Base-by-base conservation (phyloP, 1,140 invertebrate genomes). In the Onthophagus taurus region DNA sequence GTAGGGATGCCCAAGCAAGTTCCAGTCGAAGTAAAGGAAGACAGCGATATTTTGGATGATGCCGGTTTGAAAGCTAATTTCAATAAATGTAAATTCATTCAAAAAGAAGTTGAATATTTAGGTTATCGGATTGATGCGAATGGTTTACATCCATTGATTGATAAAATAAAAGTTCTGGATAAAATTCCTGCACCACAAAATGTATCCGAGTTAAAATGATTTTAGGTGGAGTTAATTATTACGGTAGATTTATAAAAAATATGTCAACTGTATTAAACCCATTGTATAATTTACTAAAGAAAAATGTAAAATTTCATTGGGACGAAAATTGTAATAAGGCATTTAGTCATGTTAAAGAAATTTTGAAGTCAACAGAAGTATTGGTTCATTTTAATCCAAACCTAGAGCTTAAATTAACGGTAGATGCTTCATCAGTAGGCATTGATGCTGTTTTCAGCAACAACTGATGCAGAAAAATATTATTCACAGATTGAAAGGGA, bases 81-180 rank as follows among this genome's bases (percentile, higher is more conserved):
- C 30, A n/a, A 36, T 9, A 59, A 60, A 35, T 60, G 52, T 47
- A 26, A 26, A 14, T 55, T 60, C 47, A 55, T 59, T 33, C 37
- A 48, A 12, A 16, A 38, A 11, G 37, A 51, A 26, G 39, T 59
- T 7, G 44, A 44, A n/a, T 59, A 55, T 43, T 53, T 67, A 29
- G 66, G 65, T 14, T 50, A 60, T 42, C 36, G 48, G 2, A 55
- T 68, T 23, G 24, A 38, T 24, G 1, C 19, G 3, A 21, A 38
- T 9, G 18, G 36, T 23, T 20, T 38, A 12, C 17, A 19, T 16
- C n/a, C n/a, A n/a, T n/a, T n/a, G n/a, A n/a, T n/a, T n/a, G n/a
- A n/a, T n/a, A n/a, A n/a, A n/a, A n/a, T n/a, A n/a, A n/a, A n/a
- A n/a, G n/a, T n/a, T n/a, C n/a, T n/a, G n/a, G n/a, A n/a, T n/a